Base-by-base conservation (phyloP, 2,113 vertebrate genomes). In the Aegypius monachus region DNA sequence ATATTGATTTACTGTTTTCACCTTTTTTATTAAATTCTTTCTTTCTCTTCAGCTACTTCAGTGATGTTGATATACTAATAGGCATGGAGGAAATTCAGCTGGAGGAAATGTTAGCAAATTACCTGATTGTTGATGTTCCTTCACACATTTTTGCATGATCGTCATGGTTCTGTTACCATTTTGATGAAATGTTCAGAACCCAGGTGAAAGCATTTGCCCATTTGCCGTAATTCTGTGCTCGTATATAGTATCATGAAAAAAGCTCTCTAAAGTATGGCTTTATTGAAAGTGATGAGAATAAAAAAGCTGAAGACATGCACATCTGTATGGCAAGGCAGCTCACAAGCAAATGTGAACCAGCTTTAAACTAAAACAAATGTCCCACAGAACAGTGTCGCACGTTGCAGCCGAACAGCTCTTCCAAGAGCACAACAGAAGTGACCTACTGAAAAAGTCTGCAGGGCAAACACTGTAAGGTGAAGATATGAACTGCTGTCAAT, bases 351-450 rank as follows among this genome's bases (percentile, higher is more conserved):
- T 22, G 31, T 48, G 65, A 88, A 53, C 32, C 42, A 40, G 7
- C 19, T 53, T 63, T 68, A 56, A 82, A 61, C 9, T 19, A 21
- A 55, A 55, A 4, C 4, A 73, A 68, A 5, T 11, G 11, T 56
- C 48, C 43, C 9, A 5, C 16, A 18, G 3, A 47, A 50, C 1
- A 1, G 7, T 61, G 10, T 26, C 5, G 1, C 7, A 31, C 0
- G 0, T 29, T 88, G 67, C 48, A 86, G 29, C 36, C 65, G 43
- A 80, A 26, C 23, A 71, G 17, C 21, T 40, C 11, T n/a, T 72
- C 22, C 6, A 31, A 31, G 31, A 62, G 10, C 1, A 2, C 50
- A 61, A 34, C 11, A 36, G 23, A 53, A 36, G 17, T 7, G 29
- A 40, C 27, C 16, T 26, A 20, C 21, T 52, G 42, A 81, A 7